Percentiles rank a stretch among this genome's conserved stretches.
Conservation (phyloP, 1,140 invertebrate genomes). For the Forficula auricularia region DNA sequence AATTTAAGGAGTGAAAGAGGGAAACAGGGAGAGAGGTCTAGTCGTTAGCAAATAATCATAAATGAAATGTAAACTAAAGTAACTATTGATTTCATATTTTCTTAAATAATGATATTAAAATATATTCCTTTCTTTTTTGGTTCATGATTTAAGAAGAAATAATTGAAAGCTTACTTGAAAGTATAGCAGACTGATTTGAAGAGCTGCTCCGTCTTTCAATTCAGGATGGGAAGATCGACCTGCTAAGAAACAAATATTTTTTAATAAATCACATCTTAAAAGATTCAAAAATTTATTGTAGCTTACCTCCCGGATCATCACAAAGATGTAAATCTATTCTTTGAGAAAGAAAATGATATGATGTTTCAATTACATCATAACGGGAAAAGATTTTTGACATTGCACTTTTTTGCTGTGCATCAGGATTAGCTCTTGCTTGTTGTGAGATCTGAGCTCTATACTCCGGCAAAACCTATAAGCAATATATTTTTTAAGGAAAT, state of each 20-base stretch:
- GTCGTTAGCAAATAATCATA: too few relatives aligned
- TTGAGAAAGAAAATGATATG: conserved; percentile 88
- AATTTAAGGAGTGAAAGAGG: too few relatives aligned
- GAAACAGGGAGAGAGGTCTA: too few relatives aligned
- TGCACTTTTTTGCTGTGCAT: conserved; percentile 22
- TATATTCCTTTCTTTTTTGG: too few relatives aligned
- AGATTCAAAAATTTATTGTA: too few relatives aligned
- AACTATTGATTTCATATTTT: too few relatives aligned
- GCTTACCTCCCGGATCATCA: conserved; percentile 77
- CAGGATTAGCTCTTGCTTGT: conserved; percentile 28
- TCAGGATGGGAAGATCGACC: conserved; percentile 68
- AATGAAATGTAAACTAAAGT: too few relatives aligned
- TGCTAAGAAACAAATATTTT: conserved; percentile 31
- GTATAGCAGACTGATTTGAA: conserved; percentile 77
- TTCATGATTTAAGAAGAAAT: too few relatives aligned
- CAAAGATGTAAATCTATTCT: conserved; percentile 92
- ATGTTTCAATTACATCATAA: conserved; percentile 92
- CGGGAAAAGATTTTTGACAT: conserved; percentile 57
- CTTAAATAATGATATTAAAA: too few relatives aligned
- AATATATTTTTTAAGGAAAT: conserved; percentile 9
- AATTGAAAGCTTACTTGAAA: conserved; percentile 53
- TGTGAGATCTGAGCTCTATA: conserved; percentile 59
- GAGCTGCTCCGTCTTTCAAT: conserved; percentile 73
- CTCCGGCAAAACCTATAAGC: conserved; percentile 49
- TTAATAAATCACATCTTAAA: too few relatives aligned